Conservation (phyloP, 1,140 invertebrate species). For the Cryptotermes secundus region DNA sequence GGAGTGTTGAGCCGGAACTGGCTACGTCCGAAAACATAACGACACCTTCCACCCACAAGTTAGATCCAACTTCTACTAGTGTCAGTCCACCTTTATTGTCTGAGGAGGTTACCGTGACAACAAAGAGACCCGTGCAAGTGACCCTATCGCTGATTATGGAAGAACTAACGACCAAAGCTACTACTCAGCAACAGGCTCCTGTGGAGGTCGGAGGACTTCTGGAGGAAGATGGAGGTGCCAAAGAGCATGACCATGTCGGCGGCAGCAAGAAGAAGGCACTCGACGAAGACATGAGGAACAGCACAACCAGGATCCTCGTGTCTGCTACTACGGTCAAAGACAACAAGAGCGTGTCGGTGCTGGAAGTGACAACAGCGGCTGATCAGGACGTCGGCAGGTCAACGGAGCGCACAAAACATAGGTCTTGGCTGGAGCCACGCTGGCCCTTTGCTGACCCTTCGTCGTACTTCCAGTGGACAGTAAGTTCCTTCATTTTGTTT, state of each 20-base stretch:
- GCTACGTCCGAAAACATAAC: neutral
- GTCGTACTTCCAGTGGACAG: slow-evolving; percentile 63
- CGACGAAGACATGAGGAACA: neutral
- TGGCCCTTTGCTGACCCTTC: slow-evolving; percentile 65
- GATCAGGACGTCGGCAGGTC: neutral
- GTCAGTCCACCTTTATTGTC: neutral
- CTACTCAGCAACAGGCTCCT: too few relatives aligned
- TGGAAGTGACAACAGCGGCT: neutral
- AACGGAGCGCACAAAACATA: neutral
- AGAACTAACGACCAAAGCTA: neutral
- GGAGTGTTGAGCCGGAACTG: slow-evolving; percentile 37
- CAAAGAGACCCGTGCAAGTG: neutral
- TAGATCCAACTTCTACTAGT: neutral
- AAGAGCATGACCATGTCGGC: neutral
- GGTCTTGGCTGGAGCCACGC: slow-evolving; percentile 43
- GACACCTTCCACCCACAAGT: neutral
- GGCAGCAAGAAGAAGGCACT: slow-evolving; percentile 7
- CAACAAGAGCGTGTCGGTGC: neutral
- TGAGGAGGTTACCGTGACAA: neutral
- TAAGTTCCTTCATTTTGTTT: slow-evolving; percentile 44
- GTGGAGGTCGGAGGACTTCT: slow-evolving; percentile 31
- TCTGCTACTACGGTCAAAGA: neutral
- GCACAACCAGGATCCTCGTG: neutral
- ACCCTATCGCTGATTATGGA: neutral
- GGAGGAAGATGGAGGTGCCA: slow-evolving; percentile 42